Percentiles rank a stretch among this genome's conserved stretches.
Evolutionary conservation across 1,140 invertebrate species (phyloP).

Genomic region (Diorhabda elongata): DNA sequence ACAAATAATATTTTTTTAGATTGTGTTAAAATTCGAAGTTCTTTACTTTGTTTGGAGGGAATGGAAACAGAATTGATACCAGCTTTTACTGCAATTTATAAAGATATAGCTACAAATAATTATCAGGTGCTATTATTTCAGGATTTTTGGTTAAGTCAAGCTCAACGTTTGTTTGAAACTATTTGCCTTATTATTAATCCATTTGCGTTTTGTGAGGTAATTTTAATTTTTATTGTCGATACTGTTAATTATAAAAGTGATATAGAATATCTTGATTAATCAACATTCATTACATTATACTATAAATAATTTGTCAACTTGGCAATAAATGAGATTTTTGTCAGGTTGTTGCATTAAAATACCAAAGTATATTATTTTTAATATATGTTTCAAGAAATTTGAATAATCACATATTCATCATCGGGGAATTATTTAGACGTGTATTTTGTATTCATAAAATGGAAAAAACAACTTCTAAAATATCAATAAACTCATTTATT

Average conservation of each 20-base stretch:
- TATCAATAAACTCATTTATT: background rate
- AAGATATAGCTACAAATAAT: constrained; percentile 46
- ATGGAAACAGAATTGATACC: constrained; percentile 62
- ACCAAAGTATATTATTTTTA: too few relatives aligned
- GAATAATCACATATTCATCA: constrained; percentile 2
- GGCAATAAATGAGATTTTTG: too few relatives aligned
- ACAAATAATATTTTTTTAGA: constrained; percentile 47
- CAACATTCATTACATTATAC: background rate
- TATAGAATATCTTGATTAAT: too few relatives aligned
- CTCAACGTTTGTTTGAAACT: constrained; percentile 52
- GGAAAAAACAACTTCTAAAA: background rate
- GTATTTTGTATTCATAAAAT: background rate
- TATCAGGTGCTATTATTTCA: constrained; percentile 50
- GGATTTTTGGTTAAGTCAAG: constrained; percentile 56
- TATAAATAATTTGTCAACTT: too few relatives aligned
- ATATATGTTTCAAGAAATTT: background rate
- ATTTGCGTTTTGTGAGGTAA: constrained; percentile 60
- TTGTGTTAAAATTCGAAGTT: constrained; percentile 56
- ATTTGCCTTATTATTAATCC: constrained; percentile 64
- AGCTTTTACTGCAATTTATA: constrained; percentile 51
- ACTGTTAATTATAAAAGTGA: too few relatives aligned
- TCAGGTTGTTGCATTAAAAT: too few relatives aligned
- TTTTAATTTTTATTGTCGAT: too few relatives aligned
- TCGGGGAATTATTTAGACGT: constrained; percentile 1
- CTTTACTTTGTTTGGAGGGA: constrained; percentile 61